These are phyloP conservation scores for Athrips mouffetella DNA, from an alignment of 2,888 invertebrate genomes.

Conservation along the genomic window DNA sequence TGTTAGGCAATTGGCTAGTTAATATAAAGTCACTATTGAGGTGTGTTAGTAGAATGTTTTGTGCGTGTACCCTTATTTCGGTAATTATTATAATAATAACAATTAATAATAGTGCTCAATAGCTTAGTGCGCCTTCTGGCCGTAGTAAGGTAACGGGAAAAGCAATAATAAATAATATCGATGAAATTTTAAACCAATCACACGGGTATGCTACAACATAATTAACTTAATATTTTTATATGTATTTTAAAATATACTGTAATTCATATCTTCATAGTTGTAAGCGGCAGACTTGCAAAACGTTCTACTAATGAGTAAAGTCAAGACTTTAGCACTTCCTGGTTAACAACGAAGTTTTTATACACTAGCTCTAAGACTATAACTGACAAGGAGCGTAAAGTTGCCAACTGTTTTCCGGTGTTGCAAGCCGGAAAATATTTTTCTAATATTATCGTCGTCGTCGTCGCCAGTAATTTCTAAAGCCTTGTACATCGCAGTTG, in stretches of 20 bases:
- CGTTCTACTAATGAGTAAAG: conserved; percentile 56
- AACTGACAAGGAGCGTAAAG: conserved; percentile 4
- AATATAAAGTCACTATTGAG: conserved; percentile 45
- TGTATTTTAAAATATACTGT: conserved; percentile 75
- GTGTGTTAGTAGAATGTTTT: conserved; percentile 66
- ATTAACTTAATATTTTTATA: conserved; percentile 75
- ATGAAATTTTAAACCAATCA: conserved; percentile 58
- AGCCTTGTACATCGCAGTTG: conserved; percentile 8
- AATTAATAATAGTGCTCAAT: conserved; percentile 73
- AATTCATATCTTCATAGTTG: conserved; percentile 75
- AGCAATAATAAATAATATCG: conserved; percentile 67
- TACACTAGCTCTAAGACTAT: conserved; percentile 12
- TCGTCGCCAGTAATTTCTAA: conserved; percentile 5
- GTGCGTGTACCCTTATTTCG: conserved; percentile 58
- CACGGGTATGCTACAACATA: conserved; percentile 52
- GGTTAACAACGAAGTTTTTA: conserved; percentile 3
- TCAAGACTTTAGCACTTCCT: conserved; percentile 34
- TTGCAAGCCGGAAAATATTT: conserved; percentile 7
- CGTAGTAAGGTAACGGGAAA: conserved; percentile 51
- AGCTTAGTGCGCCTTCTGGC: conserved; percentile 52
- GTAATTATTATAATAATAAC: conserved; percentile 52
- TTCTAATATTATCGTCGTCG: conserved; percentile 3
- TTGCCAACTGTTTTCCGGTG: conserved; percentile 13
- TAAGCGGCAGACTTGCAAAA: conserved; percentile 65
- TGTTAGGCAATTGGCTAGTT: conserved; percentile 55